These are phyloP conservation scores for Sinodicranocentrus sp. DNA, from an alignment of 2,888 invertebrate species.

Conservation along the genomic window DNA sequence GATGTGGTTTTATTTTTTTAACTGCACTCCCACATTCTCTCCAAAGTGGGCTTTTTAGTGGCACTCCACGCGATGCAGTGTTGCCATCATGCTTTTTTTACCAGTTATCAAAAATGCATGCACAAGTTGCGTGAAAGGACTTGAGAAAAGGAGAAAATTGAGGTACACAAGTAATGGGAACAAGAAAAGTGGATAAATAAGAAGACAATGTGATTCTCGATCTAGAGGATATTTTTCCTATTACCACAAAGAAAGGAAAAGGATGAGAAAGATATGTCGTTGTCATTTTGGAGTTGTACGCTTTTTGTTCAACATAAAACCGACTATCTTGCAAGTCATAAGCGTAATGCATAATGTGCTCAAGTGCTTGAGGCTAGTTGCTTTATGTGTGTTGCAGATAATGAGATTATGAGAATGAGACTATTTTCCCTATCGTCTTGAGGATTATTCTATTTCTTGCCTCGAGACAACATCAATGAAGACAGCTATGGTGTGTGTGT, in stretches of 20 bases:
- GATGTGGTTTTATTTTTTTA: no score
- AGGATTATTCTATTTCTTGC: slow-evolving; percentile 26
- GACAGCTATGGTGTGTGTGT: neutral
- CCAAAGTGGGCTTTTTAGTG: no score
- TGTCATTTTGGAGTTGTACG: no score
- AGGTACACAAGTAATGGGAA: neutral
- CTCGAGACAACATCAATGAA: neutral
- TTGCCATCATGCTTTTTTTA: neutral
- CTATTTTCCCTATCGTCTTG: slow-evolving; percentile 2
- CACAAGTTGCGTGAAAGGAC: slow-evolving; percentile 3
- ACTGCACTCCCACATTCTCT: no score
- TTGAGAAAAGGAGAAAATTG: slow-evolving; percentile 1
- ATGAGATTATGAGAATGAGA: slow-evolving; percentile 15
- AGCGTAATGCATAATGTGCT: slow-evolving; percentile 10
- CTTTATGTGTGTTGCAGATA: slow-evolving; percentile 17
- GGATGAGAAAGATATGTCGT: no score
- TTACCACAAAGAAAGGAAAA: no score
- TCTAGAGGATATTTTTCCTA: neutral
- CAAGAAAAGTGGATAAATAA: slow-evolving; percentile 21
- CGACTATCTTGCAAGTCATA: neutral
- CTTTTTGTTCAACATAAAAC: neutral
- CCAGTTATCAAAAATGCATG: neutral
- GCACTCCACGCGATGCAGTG: neutral
- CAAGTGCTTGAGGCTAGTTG: slow-evolving; percentile 20
- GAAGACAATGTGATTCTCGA: slow-evolving; percentile 2